These are phyloP conservation scores for Pseudochromis fuscus DNA, from an alignment of 2,797 vertebrate species.

Conservation along the genomic window DNA sequence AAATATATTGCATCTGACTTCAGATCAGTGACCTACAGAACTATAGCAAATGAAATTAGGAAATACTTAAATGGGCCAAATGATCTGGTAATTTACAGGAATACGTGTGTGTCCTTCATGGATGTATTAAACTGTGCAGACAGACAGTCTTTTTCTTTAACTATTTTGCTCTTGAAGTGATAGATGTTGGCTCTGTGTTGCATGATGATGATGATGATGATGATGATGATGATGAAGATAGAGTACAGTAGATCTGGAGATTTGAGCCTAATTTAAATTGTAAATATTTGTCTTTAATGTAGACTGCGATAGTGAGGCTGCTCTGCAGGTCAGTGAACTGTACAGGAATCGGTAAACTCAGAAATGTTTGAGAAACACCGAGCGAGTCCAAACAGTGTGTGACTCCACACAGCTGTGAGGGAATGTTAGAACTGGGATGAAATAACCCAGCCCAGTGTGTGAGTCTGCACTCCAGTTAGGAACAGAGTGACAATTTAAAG, in stretches of 20 bases:
- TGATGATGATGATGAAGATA: too few relatives aligned
- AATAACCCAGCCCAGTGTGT: neutral
- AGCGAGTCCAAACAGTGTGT: neutral
- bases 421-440: neutral
- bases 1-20: neutral
- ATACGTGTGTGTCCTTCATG: neutral
- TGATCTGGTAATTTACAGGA: constrained; percentile 16
- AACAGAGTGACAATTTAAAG: neutral
- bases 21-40: constrained; percentile 1
- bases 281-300: constrained; percentile 48
- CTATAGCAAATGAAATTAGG: constrained; percentile 8
- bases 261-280: neutral
- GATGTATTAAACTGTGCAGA: neutral
- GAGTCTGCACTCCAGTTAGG: too few relatives aligned
- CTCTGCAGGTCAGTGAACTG: constrained; percentile 53
- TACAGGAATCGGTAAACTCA: neutral
- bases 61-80: constrained; percentile 19
- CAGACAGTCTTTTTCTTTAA: neutral
- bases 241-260: neutral
- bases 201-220: too few relatives aligned
- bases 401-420: neutral
- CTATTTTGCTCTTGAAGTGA: neutral
- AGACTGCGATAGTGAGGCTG: neutral
- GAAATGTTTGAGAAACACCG: neutral
- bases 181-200: neutral